Conservation (phyloP, 2,888 invertebrate species). For the Aleiodes leptofemur region DNA sequence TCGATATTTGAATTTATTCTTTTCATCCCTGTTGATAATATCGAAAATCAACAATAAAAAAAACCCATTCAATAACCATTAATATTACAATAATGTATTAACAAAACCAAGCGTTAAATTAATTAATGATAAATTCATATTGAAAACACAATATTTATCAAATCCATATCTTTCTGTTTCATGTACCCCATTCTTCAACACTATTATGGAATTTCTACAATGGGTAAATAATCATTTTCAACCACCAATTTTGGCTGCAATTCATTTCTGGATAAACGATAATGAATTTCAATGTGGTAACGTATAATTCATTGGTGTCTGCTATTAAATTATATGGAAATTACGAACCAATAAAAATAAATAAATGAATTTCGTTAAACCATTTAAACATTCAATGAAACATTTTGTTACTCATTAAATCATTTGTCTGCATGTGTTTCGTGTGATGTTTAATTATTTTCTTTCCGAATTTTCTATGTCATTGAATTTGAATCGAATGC, state of each 20-base stretch:
- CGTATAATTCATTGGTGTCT: constrained; percentile 11
- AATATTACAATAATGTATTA: too few relatives aligned
- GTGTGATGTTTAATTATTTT: background rate
- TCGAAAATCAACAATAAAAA: too few relatives aligned
- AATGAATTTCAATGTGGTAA: constrained; percentile 28
- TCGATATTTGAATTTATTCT: too few relatives aligned
- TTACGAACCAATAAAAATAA: constrained; percentile 4
- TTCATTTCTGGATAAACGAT: background rate
- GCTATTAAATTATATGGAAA: background rate
- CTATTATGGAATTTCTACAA: too few relatives aligned
- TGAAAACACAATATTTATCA: too few relatives aligned
- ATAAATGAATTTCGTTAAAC: constrained; percentile 10
- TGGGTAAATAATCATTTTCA: background rate
- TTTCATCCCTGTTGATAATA: too few relatives aligned
- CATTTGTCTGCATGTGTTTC: background rate
- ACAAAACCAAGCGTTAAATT: too few relatives aligned
- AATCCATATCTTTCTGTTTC: too few relatives aligned
- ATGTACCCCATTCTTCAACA: too few relatives aligned
- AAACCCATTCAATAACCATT: too few relatives aligned
- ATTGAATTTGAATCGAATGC: constrained; percentile 12
- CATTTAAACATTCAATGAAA: constrained; percentile 1
- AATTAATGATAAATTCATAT: too few relatives aligned
- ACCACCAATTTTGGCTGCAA: background rate
- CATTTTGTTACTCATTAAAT: constrained; percentile 10
- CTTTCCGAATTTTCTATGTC: constrained; percentile 12